These are phyloP conservation scores for Botia almorhae DNA, from an alignment of 2,797 vertebrate genomes.

Conservation along the genomic window DNA sequence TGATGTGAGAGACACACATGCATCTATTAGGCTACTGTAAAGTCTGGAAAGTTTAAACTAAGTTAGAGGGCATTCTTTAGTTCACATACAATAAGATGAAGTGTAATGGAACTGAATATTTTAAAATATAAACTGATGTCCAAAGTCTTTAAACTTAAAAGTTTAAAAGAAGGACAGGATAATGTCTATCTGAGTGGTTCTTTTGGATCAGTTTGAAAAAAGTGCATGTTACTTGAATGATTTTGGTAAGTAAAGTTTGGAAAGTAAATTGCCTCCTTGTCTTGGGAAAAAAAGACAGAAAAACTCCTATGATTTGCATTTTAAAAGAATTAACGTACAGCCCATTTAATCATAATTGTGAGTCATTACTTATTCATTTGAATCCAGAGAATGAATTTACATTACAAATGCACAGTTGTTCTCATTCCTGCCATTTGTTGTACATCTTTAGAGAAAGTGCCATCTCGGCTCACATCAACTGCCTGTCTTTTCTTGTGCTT, in stretches of 20 bases:
- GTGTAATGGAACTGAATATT: too few relatives aligned
- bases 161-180: too few relatives aligned
- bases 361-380: slow-evolving; percentile 46
- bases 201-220: too few relatives aligned
- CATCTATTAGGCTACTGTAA: background rate
- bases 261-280: background rate
- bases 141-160: too few relatives aligned
- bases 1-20: slow-evolving; percentile 47
- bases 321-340: background rate
- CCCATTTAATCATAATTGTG: slow-evolving; percentile 10
- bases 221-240: background rate
- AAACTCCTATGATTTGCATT: background rate
- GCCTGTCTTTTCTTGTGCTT: slow-evolving; percentile 92
- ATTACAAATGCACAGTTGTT: slow-evolving; percentile 84
- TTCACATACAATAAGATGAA: too few relatives aligned
- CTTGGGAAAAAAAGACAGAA: background rate
- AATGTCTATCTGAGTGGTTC: too few relatives aligned
- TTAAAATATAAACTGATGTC: too few relatives aligned
- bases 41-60: too few relatives aligned
- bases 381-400: slow-evolving; percentile 68
- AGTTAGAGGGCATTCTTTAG: too few relatives aligned
- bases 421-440: slow-evolving; percentile 89
- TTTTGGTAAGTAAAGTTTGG: background rate
- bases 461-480: slow-evolving; percentile 89
- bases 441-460: slow-evolving; percentile 88